Evolutionary conservation across 2,113 vertebrate species (phyloP), one percentile per base, ranked within the genome.

Genomic region (Gambusia holbrooki): DNA sequence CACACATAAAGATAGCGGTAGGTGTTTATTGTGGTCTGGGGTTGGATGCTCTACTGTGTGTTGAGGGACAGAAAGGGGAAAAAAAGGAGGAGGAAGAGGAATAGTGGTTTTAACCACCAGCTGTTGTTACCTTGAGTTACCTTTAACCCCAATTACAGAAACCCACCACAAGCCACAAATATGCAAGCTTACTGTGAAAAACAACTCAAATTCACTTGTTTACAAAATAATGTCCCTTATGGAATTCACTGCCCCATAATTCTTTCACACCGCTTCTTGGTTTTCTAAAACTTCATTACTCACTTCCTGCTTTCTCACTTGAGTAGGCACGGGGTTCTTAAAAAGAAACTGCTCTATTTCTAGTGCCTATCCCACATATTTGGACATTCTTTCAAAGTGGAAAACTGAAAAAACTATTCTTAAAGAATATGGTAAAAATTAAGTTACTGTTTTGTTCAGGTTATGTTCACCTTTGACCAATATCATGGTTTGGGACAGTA

Each of bases 91-190:
- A 90, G 87, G 83, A 88, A 84, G 86, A 88, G 91, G 88, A 86
- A 81, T 88, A 79, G 86, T 58, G 92, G 92, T 92, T 88, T 91
- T 83, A 89, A 86, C 91, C 87, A 83, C 91, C 86, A 91, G 91
- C 90, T 92, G 89, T 89, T 90, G 89, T 92, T 93, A 93, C 92
- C 92, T 93, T 92, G 82, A 90, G 90, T 81, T 89, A 83, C 86
- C 90, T 87, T 88, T 88, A 90, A 88, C 86, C 87, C 84, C 84
- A 88, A 91, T 92, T 90, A 88, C 88, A 90, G 86, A 78, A 48
- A 87, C 73, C 75, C 82, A 89, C 88, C 92, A 77, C 91, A 92
- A 81, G 83, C 91, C 91, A 93, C 92, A 93, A 86, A 88, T 89
- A 93, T 84, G 91, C 90, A 72, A 87, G 86, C 89, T 88, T 82